phyloP scores from a whole-genome alignment of 2,113 vertebrate species.

The Seriola dumerili region DNA sequence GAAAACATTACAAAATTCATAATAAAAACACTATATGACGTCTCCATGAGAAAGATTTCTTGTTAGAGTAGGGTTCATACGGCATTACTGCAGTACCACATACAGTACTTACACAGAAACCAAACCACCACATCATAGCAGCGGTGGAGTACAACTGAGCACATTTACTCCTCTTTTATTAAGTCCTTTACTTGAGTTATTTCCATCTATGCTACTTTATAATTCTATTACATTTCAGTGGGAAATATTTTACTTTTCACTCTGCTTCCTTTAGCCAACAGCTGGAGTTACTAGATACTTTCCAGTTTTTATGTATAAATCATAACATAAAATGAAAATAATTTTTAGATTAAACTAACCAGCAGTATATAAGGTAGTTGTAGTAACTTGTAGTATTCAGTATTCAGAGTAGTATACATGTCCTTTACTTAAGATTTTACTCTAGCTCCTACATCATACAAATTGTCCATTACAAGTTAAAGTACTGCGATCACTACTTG shows the following conservation, averaged over 20 bases:
- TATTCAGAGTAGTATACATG: no score
- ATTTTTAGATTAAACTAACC: no score
- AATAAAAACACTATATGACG: constrained; percentile 87
- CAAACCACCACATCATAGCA: background rate
- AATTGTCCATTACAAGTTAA: no score
- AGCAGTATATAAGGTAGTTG: no score
- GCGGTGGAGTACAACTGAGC: background rate
- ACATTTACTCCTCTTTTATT: background rate
- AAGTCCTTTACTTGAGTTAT: no score
- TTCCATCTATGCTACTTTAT: no score
- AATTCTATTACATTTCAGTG: background rate
- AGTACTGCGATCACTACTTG: no score
- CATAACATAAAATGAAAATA: no score
- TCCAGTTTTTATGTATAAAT: no score
- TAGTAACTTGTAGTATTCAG: no score
- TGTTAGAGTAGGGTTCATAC: background rate
- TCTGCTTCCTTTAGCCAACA: background rate
- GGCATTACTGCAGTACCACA: background rate
- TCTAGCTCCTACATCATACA: no score
- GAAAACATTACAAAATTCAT: constrained; percentile 85
- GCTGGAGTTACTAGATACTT: background rate
- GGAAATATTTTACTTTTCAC: background rate
- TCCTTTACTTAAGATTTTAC: no score
- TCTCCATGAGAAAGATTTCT: constrained; percentile 62
- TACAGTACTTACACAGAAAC: background rate